Conservation (phyloP, 2,888 invertebrate species). For the Agrotis puta region DNA sequence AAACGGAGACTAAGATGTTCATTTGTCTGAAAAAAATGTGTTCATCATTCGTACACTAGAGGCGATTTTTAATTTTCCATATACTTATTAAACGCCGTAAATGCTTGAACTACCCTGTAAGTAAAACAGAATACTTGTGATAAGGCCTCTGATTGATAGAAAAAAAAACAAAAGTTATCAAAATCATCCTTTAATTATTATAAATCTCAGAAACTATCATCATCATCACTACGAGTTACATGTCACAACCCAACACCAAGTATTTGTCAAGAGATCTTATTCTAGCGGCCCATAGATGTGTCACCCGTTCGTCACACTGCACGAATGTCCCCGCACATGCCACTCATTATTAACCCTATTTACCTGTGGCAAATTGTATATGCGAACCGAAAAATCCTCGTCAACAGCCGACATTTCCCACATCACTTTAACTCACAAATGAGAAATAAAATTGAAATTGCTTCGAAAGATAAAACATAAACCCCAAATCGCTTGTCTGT, state of each 20-base stretch:
- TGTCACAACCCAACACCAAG: background rate
- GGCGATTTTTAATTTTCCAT: no score
- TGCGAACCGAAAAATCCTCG: constrained; percentile 29
- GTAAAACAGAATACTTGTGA: no score
- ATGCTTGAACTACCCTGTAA: no score
- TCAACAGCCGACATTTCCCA: constrained; percentile 20
- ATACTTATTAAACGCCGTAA: no score
- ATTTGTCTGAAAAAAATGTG: no score
- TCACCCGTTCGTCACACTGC: constrained; percentile 69
- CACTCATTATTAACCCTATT: constrained; percentile 36
- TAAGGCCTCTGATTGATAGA: background rate
- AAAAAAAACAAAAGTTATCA: background rate
- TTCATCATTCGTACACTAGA: no score
- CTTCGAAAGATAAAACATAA: constrained; percentile 40
- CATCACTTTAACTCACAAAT: constrained; percentile 15
- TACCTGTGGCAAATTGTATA: constrained; percentile 19
- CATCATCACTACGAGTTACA: background rate
- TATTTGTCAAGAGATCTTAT: constrained; percentile 81
- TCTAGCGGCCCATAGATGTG: constrained; percentile 70
- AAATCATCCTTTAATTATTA: background rate
- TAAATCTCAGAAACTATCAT: background rate
- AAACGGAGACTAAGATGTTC: no score
- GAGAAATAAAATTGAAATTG: constrained; percentile 51
- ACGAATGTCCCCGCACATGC: constrained; percentile 66
- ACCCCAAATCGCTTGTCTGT: constrained; percentile 62